phyloP scores from a whole-genome alignment of 2,113 vertebrate genomes.

The rat (Rattus norvegicus) region GRCr8 NC_086019.1:100897501-100898000 shows the following conservation, averaged over 20 bases:
- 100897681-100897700: not conserved
- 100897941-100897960: not conserved
- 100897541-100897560: not conserved
- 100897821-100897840: not conserved
- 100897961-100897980: not conserved
- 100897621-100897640: not conserved
- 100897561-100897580: not conserved
- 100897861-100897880: not conserved
- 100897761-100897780: not conserved
- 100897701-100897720: not conserved
- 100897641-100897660: not conserved
- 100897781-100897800: constrained; percentile 7
- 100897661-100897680: not conserved
- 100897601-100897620: not conserved
- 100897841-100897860: not conserved
- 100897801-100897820: not conserved
- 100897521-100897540: not conserved
- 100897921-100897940: not conserved
- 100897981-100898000: not conserved
- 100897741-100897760: not conserved
- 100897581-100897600: not conserved
- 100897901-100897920: not conserved
- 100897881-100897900: not conserved
- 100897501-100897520: not conserved
- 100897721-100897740: not conserved